Evolutionary conservation across 2,888 invertebrate species (phyloP).

Genomic region (Agonum fuliginosum): DNA sequence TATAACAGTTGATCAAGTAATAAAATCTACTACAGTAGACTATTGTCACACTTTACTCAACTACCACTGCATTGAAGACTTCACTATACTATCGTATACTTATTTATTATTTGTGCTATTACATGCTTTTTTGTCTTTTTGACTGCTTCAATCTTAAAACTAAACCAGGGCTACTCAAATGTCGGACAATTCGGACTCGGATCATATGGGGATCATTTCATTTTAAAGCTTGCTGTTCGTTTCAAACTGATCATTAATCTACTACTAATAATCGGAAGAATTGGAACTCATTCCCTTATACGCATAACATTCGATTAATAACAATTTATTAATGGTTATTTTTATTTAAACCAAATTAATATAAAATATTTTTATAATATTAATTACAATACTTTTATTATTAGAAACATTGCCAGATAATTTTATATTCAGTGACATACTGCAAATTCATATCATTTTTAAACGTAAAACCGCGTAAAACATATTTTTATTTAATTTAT

Average conservation of each 20-base stretch:
- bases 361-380: no score
- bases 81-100: slow-evolving; percentile 34
- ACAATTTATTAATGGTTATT: background rate
- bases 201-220: slow-evolving; percentile 11
- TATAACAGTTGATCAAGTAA: no score
- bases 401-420: no score
- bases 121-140: slow-evolving; percentile 66
- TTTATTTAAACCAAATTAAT: background rate
- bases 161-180: slow-evolving; percentile 52
- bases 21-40: background rate
- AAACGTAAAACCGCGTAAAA: no score
- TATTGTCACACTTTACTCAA: slow-evolving; percentile 1
- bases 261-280: slow-evolving; percentile 21
- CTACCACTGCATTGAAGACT: slow-evolving; percentile 10
- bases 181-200: background rate
- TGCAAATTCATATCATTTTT: no score
- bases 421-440: no score
- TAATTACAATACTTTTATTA: no score
- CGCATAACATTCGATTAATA: background rate
- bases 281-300: background rate
- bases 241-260: slow-evolving; percentile 26
- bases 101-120: slow-evolving; percentile 61
- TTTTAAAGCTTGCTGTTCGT: slow-evolving; percentile 2
- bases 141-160: slow-evolving; percentile 66
- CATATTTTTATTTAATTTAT: no score